Evolutionary conservation across 64 coral and sea anemone genomes (phyloP).

Genomic region (Stylophora pistillata): DNA sequence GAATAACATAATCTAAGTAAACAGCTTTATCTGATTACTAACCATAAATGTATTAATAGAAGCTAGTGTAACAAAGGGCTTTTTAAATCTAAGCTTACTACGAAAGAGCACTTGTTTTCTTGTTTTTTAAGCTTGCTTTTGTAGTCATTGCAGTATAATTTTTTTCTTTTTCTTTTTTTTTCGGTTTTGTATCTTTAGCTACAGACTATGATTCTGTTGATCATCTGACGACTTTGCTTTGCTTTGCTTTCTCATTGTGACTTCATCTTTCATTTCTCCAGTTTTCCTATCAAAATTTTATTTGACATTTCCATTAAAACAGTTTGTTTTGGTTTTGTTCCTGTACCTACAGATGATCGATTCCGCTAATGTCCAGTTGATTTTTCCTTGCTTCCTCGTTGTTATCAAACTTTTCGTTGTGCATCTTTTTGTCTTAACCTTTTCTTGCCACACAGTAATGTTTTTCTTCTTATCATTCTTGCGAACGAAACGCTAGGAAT

Average conservation of each 20-base stretch:
- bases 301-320: neutral
- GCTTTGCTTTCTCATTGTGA: neutral
- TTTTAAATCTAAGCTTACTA: too few species aligned
- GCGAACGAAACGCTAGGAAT: neutral
- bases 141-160: neutral
- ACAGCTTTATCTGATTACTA: neutral
- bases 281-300: neutral
- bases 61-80: too few species aligned
- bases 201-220: neutral
- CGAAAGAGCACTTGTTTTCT: too few species aligned
- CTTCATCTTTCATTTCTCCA: neutral
- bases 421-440: neutral
- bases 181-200: neutral
- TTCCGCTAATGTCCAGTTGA: neutral
- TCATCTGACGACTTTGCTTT: neutral
- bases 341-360: neutral
- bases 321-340: neutral
- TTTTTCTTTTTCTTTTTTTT: neutral
- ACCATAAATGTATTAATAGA: too few species aligned
- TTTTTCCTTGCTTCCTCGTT: neutral
- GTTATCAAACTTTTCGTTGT: neutral
- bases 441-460: neutral
- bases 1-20: neutral
- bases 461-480: neutral
- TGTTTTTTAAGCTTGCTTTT: too few species aligned